Percentiles rank a stretch among this genome's conserved stretches.
Conservation (phyloP, 2,797 vertebrate species). For the Sardinella longiceps region DNA sequence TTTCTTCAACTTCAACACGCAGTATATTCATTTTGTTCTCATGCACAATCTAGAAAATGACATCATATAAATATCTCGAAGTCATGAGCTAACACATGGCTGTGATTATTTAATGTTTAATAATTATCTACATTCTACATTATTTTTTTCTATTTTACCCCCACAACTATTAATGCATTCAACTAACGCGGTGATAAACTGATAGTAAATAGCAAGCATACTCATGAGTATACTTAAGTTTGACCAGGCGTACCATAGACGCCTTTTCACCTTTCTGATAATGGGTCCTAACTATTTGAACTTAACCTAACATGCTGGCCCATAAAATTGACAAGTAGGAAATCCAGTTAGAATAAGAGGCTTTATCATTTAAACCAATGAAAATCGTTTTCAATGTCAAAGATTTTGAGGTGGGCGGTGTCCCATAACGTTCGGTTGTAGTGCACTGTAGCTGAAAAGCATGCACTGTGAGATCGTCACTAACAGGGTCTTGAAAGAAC, state of each 20-base stretch:
- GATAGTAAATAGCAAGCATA: too few relatives aligned
- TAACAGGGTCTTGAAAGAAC: background rate
- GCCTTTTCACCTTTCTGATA: slow-evolving; percentile 35
- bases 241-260: background rate
- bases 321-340: background rate
- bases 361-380: background rate
- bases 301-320: slow-evolving; percentile 1
- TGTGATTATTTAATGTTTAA: too few relatives aligned
- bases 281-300: slow-evolving; percentile 18
- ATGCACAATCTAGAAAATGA: too few relatives aligned
- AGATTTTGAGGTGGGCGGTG: background rate
- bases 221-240: background rate
- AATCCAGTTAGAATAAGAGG: background rate
- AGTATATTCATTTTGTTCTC: too few relatives aligned
- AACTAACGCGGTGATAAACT: background rate
- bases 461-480: background rate
- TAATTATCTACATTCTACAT: too few relatives aligned
- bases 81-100: too few relatives aligned
- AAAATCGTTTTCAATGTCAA: background rate
- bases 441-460: background rate
- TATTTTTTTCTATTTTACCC: too few relatives aligned
- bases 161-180: background rate
- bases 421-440: background rate
- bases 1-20: too few relatives aligned
- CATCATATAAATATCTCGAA: too few relatives aligned